Conservation (phyloP, 1,140 invertebrate species). For the Drosophila grimshawi region DNA sequence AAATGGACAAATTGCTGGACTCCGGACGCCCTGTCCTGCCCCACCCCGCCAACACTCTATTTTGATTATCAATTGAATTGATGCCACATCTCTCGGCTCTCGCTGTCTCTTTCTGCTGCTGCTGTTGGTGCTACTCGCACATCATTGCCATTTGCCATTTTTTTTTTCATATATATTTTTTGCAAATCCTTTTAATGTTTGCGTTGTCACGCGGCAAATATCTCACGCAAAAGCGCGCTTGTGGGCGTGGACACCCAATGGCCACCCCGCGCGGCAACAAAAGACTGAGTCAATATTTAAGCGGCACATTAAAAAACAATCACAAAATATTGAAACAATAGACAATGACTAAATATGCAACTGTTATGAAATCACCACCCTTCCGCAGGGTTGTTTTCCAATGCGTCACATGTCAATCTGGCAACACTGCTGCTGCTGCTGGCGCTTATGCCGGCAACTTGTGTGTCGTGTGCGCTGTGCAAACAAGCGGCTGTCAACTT, state of each 20-base stretch:
- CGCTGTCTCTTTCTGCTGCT: slow-evolving; percentile 19
- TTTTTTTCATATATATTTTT: slow-evolving; percentile 33
- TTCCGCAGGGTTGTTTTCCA: slow-evolving; percentile 40
- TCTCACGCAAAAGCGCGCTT: slow-evolving; percentile 25
- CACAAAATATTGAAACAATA: slow-evolving; percentile 73
- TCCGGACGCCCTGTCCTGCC: background rate
- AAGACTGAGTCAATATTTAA: slow-evolving; percentile 76
- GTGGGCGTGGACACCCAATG: slow-evolving; percentile 26
- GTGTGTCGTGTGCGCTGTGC: slow-evolving; percentile 56
- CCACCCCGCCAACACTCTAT: background rate
- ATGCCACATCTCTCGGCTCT: slow-evolving; percentile 11
- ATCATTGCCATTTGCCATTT: slow-evolving; percentile 42
- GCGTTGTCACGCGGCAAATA: slow-evolving; percentile 73
- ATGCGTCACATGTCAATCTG: slow-evolving; percentile 48
- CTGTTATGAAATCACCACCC: background rate
- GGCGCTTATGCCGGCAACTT: background rate
- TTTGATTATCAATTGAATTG: slow-evolving; percentile 39
- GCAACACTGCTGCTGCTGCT: background rate
- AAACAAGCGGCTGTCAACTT: slow-evolving; percentile 62
- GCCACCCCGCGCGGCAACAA: slow-evolving; percentile 36
- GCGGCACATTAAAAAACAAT: slow-evolving; percentile 80
- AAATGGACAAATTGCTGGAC: slow-evolving; percentile 74
- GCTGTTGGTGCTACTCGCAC: background rate
- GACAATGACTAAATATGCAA: slow-evolving; percentile 29
- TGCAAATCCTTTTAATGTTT: slow-evolving; percentile 81